Conservation (phyloP, 1,140 invertebrate genomes). For the Phthorimaea operculella region DNA sequence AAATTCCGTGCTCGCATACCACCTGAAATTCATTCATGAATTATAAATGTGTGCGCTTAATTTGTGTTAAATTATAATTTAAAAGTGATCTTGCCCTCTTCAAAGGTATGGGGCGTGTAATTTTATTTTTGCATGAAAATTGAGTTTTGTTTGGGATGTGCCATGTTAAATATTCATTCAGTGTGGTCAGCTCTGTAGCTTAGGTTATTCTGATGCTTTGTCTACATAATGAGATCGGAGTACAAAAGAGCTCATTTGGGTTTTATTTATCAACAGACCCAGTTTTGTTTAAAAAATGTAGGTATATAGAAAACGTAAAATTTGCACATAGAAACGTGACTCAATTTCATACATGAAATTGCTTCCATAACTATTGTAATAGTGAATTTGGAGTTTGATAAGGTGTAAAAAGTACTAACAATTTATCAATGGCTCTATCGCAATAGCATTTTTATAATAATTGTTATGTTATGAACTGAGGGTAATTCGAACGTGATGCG, state of each 20-base stretch:
- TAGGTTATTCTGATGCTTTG: too few relatives aligned
- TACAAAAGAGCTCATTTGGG: too few relatives aligned
- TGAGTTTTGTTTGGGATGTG: background rate
- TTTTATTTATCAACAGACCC: too few relatives aligned
- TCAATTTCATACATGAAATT: too few relatives aligned
- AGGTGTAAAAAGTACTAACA: background rate
- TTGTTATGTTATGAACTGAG: conserved; percentile 6
- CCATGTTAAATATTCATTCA: too few relatives aligned
- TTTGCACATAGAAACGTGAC: too few relatives aligned
- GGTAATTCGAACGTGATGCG: conserved; percentile 1
- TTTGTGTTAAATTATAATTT: conserved; percentile 7
- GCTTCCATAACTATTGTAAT: too few relatives aligned
- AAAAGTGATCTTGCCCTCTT: conserved; percentile 1
- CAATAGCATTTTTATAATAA: conserved; percentile 6
- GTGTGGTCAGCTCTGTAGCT: too few relatives aligned
- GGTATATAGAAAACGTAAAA: too few relatives aligned
- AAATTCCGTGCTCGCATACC: conserved; percentile 4
- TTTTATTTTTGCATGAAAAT: conserved; percentile 1
- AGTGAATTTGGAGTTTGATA: background rate
- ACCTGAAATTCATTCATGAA: conserved; percentile 4
- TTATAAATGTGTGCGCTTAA: conserved; percentile 7
- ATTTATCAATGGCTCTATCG: background rate
- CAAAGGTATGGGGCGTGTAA: background rate
- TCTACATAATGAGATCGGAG: too few relatives aligned
- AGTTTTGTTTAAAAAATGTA: too few relatives aligned